Evolutionary conservation across 64 coral and sea anemone genomes (phyloP), one percentile per base, ranked within the genome.

Genomic region (Porites lutea): DNA sequence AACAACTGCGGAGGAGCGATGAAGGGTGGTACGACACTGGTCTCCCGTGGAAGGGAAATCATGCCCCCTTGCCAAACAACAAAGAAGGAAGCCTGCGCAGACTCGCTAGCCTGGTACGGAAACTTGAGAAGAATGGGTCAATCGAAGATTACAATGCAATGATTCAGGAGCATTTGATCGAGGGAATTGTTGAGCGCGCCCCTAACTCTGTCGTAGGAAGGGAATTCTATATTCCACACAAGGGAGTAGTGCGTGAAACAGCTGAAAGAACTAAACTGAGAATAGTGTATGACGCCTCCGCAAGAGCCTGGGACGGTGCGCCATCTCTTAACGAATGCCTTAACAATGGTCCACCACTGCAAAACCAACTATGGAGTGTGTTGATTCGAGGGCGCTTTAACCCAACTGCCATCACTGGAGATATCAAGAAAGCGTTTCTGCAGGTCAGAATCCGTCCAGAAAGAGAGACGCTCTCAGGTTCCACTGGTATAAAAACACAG

Each of bases 341-440:
- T 2, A 70, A 70, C 66, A 70, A 0, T 67, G 64, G 64, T 70
- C 66, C 66, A 70, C 66, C n/a, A 21, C n/a, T 70, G 27, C 66
- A 70, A 70, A 70, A 70, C 66, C 15, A 70, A 23, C n/a, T 70
- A 20, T 70, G 66, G 19, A 70, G 66, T 70, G 66, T 70, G 19
- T 21, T 70, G 21, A 4, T 70, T 6, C n/a, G n/a, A 20, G 66
- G 66, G 3, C 52, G 8, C 0, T 70, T 70, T 21, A 21, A 70
- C 22, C 66, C 66, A 70, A 21, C 27, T 20, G 66, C 66, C 66
- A 70, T 70, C n/a, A 22, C 66, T 20, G 66, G 66, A 4, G n/a
- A 70, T 70, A 70, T 70, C 21, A 19, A 70, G n/a, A 54, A 54
- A 9, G 52, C 52, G 4, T 54, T 54, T 9, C 52, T 54, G 4